A percentile compares a stretch with the other conserved stretches of the same genome.
phyloP scores from a whole-genome alignment of 2,113 vertebrate genomes.

The Zosterops pallidus region DNA sequence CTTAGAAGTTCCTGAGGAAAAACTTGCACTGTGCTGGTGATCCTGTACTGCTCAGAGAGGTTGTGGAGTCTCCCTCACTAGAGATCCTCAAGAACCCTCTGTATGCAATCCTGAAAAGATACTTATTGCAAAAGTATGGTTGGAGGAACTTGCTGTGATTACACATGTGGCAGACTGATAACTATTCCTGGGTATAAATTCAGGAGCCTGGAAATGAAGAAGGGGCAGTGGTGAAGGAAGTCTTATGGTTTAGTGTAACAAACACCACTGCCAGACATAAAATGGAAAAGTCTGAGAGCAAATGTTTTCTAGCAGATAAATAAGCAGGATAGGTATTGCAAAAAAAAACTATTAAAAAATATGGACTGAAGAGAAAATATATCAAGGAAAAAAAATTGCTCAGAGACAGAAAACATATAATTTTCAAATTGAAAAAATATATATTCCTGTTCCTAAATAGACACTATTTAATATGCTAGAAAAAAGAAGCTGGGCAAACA shows the following conservation, averaged over 20 bases:
- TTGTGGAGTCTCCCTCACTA: background rate
- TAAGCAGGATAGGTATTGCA: background rate
- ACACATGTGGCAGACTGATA: slow-evolving; percentile 8
- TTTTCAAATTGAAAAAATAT: background rate
- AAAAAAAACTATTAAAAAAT: background rate
- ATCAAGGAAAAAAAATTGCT: background rate
- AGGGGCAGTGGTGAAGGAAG: background rate
- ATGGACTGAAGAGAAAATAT: background rate
- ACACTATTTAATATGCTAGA: background rate
- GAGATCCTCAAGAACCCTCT: background rate
- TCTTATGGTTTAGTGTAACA: slow-evolving; percentile 19
- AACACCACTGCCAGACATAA: background rate
- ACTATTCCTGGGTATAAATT: slow-evolving; percentile 24
- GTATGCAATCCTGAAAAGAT: background rate
- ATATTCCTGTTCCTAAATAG: background rate
- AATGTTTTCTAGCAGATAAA: background rate
- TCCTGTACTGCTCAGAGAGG: background rate
- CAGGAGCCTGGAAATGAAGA: slow-evolving; percentile 39
- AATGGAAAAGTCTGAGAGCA: background rate
- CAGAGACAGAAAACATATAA: background rate
- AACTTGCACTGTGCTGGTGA: background rate
- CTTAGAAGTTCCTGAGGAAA: background rate
- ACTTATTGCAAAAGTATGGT: background rate
- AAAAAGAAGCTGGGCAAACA: background rate
- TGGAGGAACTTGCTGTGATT: slow-evolving; percentile 36